Evolutionary conservation across 2,888 invertebrate species (phyloP).

Genomic region (Vesta saturnalis): DNA sequence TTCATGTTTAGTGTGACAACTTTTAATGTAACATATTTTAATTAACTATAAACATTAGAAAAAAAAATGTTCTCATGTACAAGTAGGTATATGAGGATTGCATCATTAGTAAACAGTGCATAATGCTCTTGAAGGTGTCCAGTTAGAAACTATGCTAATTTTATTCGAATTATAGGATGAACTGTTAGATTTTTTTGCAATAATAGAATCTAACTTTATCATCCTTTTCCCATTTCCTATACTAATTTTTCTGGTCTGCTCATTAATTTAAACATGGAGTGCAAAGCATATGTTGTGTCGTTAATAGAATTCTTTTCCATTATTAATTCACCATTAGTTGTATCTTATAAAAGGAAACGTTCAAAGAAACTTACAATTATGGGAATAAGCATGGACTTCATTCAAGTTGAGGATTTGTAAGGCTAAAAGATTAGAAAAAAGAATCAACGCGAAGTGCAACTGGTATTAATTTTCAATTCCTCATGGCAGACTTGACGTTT

Average conservation of each 20-base stretch:
- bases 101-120: background rate
- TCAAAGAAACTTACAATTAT: conserved; percentile 11
- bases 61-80: too few species aligned
- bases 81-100: background rate
- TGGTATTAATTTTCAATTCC: background rate
- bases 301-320: background rate
- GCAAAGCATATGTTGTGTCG: background rate
- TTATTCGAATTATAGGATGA: background rate
- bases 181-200: background rate
- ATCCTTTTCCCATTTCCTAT: background rate
- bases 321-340: background rate
- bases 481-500: background rate
- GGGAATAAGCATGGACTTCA: too few species aligned
- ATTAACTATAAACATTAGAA: too few species aligned
- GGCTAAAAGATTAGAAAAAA: background rate
- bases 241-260: background rate
- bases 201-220: background rate
- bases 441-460: background rate
- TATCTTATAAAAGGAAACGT: background rate
- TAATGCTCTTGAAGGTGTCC: background rate
- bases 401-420: background rate
- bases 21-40: too few species aligned
- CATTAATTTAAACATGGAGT: background rate
- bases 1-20: too few species aligned
- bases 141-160: background rate